A percentile compares a stretch with the other conserved stretches of the same genome.
Evolutionary conservation across 2,113 vertebrate genomes (phyloP).

Genomic region (Myiopsitta monachus): DNA sequence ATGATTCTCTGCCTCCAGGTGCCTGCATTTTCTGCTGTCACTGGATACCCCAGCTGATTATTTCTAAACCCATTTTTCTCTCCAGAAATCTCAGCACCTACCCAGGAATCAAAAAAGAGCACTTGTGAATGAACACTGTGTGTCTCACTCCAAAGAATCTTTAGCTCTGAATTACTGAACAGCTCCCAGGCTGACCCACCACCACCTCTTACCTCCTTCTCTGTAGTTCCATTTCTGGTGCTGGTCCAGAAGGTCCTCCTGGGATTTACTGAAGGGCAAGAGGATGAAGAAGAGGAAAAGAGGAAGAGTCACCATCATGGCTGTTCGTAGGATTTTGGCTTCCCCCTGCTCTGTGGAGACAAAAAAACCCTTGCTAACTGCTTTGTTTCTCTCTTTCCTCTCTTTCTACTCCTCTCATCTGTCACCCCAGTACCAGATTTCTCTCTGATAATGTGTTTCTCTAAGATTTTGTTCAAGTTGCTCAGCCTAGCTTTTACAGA

Average conservation of each 20-base stretch:
- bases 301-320: not conserved
- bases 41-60: not conserved
- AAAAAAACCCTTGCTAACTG: not conserved
- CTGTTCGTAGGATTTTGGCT: not conserved
- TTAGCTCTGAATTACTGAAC: not conserved
- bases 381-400: not conserved
- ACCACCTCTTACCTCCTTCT: constrained; percentile 67
- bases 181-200: not conserved
- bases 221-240: constrained; percentile 71
- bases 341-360: constrained; percentile 5
- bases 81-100: not conserved
- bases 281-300: constrained; percentile 44
- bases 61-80: not conserved
- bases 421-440: not conserved
- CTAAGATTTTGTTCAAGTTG: not conserved
- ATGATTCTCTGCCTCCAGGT: not conserved
- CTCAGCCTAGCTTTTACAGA: not conserved
- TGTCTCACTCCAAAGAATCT: not conserved
- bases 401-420: not conserved
- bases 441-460: not conserved
- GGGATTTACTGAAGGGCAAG: constrained; percentile 22
- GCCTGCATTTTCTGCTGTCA: not conserved
- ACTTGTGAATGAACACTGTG: not conserved
- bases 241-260: constrained; percentile 39
- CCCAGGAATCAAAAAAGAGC: not conserved